These are phyloP conservation scores for Brachionus rubens DNA, from an alignment of 1,140 invertebrate species.

Conservation along the genomic window DNA sequence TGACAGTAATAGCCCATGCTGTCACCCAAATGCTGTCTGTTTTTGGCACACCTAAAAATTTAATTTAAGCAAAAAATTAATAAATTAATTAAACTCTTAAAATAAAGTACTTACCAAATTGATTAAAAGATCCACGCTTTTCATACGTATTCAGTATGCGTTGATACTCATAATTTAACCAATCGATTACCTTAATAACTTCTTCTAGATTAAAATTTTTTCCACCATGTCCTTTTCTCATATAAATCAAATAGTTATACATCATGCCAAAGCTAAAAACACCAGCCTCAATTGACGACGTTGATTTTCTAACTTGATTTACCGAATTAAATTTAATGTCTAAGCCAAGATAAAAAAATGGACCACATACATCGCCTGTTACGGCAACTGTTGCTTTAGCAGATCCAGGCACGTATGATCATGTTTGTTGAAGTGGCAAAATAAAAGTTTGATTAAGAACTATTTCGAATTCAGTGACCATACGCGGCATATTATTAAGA, in stretches of 20 bases:
- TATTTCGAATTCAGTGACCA: conserved; percentile 90
- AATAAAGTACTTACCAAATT: no score
- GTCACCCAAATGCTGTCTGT: conserved; percentile 51
- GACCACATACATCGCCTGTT: conserved; percentile 82
- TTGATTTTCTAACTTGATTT: conserved; percentile 55
- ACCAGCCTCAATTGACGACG: conserved; percentile 84
- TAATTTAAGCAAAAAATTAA: no score
- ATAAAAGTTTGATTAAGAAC: conserved; percentile 87
- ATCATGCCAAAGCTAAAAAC: conserved; percentile 92
- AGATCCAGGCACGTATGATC: conserved; percentile 90
- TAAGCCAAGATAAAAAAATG: conserved; percentile 68
- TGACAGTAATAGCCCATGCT: conserved; percentile 55
- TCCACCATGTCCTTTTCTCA: conserved; percentile 64
- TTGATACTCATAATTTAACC: conserved; percentile 31
- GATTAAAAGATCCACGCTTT: conserved; percentile 53
- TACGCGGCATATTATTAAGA: conserved; percentile 81
- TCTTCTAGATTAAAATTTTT: conserved; percentile 8
- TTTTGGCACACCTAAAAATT: no score
- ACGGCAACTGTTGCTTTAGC: conserved; percentile 71
- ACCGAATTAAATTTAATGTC: conserved; percentile 53
- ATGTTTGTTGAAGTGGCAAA: conserved; percentile 77
- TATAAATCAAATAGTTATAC: conserved; percentile 82
- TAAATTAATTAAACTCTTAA: no score
- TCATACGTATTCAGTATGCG: conserved; percentile 10
- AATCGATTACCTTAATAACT: conserved; percentile 3